Percentiles rank a stretch among this genome's conserved stretches.
phyloP scores from a whole-genome alignment of 2,113 vertebrate genomes.

The cat (Felis catus) region F.catus_Fca126_mat1.0 CM031416.1:90253001-90253500 shows the following conservation, averaged over 20 bases:
- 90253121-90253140: slow-evolving; percentile 28
- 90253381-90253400: background rate
- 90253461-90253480: background rate
- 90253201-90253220: background rate
- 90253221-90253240: background rate
- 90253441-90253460: background rate
- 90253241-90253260: background rate
- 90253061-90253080: background rate
- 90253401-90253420: background rate
- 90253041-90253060: background rate
- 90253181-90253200: slow-evolving; percentile 14
- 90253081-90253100: slow-evolving; percentile 28
- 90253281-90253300: background rate
- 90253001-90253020: slow-evolving; percentile 15
- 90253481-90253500: background rate
- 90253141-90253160: background rate
- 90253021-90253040: background rate
- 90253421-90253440: slow-evolving; percentile 14
- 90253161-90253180: background rate
- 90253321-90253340: background rate
- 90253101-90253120: background rate
- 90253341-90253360: slow-evolving; percentile 6
- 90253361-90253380: background rate
- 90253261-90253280: background rate
- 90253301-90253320: background rate